Conservation (phyloP, 2,113 vertebrate genomes). For the human (Homo sapiens) region GRCh38 chr15:94414001-94414500, state of each 20-base stretch:
- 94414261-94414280: neutral
- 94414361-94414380: slow-evolving; percentile 38
- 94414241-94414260: neutral
- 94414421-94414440: slow-evolving; percentile 67
- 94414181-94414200: slow-evolving; percentile 10
- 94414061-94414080: slow-evolving; percentile 52
- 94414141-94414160: slow-evolving; percentile 28
- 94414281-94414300: neutral
- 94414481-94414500: slow-evolving; percentile 76
- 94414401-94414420: slow-evolving; percentile 28
- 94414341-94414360: slow-evolving; percentile 54
- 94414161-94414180: slow-evolving; percentile 32
- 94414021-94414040: slow-evolving; percentile 47
- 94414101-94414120: slow-evolving; percentile 42
- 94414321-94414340: slow-evolving; percentile 51
- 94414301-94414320: neutral
- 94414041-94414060: slow-evolving; percentile 46
- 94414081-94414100: slow-evolving; percentile 71
- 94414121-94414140: slow-evolving; percentile 18
- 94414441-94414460: slow-evolving; percentile 70
- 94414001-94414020: slow-evolving; percentile 74
- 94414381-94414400: slow-evolving; percentile 46
- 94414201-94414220: slow-evolving; percentile 36
- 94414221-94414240: neutral
- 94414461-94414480: slow-evolving; percentile 77